Base-by-base conservation (phyloP, 2,797 vertebrate species). In the Knipowitschia caucasica region DNA sequence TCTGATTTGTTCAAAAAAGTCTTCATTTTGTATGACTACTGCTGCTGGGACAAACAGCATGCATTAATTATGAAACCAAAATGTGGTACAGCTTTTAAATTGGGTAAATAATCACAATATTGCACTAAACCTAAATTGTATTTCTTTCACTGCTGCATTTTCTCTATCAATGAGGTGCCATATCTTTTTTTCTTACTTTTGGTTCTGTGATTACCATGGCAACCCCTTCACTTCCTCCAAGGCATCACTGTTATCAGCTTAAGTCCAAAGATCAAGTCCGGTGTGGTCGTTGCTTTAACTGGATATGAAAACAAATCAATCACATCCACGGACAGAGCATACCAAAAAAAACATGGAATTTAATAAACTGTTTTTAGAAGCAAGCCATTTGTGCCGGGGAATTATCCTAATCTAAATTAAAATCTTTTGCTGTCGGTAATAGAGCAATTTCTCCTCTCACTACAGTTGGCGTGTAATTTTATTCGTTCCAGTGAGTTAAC, bases 241-340 rank as follows among this genome's bases (percentile, higher is more conserved):
- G 58, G 56, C 40, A 0, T 38, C 66, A 64, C 53, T 67, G 59
- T 80, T 85, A 79, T 87, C 79, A 84, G 69, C 64, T 56, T 33
- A 26, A 56, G 80, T 54, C 75, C 78, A 86, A 66, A 81, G 71
- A 70, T 74, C 73, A 64, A 38, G 17, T 30, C 21, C 46, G 54
- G 53, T 34, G 40, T 21, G 18, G 64, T 62, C 54, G 40, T 17
- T 50, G 24, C 7, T 56, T 55, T 57, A 33, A 34, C 18, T 47
- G 29, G 25, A 26, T 2, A 43, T 42, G 39, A 62, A 67, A 71
- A 68, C 65, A 65, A 78, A 67, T 74, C 62, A 55, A 58, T 74
- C 69, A 34, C 46, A 64, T 53, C 59, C 10, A 9, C 1, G 5
- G 31, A 43, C 14, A 29, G 24, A 38, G 38, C 38, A 40, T 36